A percentile compares a stretch with the other conserved stretches of the same genome.
Evolutionary conservation across 2,113 vertebrate genomes (phyloP).

Genomic region (Pardalotus punctatus): DNA sequence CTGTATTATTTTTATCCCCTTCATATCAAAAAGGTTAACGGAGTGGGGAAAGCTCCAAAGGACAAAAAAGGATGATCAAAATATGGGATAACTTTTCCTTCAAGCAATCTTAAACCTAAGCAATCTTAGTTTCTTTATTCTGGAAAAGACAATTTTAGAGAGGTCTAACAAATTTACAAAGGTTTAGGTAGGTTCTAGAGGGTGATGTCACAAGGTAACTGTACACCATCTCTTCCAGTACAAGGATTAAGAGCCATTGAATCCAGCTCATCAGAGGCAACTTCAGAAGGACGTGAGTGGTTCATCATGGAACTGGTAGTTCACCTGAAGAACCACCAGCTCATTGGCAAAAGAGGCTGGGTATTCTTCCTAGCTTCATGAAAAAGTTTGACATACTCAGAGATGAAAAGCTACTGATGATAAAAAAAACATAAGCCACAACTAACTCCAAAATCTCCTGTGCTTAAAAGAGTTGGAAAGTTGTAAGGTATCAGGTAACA

Average conservation of each 20-base stretch:
- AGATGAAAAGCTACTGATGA: not conserved
- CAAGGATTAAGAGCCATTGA: not conserved
- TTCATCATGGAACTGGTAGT: not conserved
- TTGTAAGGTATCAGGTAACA: not conserved
- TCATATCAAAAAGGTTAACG: not conserved
- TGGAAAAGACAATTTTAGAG: not conserved
- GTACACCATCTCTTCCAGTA: not conserved
- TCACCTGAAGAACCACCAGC: not conserved
- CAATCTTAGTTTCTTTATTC: not conserved
- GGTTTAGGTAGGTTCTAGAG: not conserved
- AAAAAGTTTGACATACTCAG: not conserved
- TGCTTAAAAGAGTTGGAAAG: not conserved
- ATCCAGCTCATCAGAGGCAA: accelerated
- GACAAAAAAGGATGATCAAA: not conserved
- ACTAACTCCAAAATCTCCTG: not conserved
- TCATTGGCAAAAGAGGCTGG: not conserved
- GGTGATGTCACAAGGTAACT: not conserved
- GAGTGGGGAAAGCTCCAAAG: not conserved
- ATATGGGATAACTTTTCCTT: not conserved
- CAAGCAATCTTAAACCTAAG: not conserved
- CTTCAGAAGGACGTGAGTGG: not conserved
- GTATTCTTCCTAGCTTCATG: not conserved
- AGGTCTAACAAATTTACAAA: not conserved
- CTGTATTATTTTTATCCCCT: not conserved
- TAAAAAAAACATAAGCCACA: not conserved